A percentile compares a stretch with the other conserved stretches of the same genome.
Evolutionary conservation across 2,113 vertebrate species (phyloP).

Genomic region (Syngnathus typhle): DNA sequence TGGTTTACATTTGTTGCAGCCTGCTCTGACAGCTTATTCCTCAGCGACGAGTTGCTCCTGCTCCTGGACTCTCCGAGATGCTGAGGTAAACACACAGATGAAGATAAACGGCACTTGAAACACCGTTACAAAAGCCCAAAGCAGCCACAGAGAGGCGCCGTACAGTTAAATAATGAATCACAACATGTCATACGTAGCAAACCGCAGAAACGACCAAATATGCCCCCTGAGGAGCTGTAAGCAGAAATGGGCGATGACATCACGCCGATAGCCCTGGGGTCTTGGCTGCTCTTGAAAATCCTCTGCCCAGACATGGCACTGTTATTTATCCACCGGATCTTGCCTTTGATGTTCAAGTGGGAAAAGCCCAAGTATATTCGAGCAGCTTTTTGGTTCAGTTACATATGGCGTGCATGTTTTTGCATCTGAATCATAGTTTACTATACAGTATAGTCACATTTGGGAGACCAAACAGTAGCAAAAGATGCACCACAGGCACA

Average conservation of each 20-base stretch:
- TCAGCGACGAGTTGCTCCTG: constrained; percentile 27
- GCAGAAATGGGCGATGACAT: neutral
- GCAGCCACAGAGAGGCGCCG: neutral
- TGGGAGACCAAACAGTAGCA: too few species aligned
- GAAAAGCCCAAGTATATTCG: neutral
- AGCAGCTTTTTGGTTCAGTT: too few species aligned
- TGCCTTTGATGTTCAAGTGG: neutral
- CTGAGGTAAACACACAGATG: constrained; percentile 36
- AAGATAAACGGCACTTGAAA: constrained; percentile 11
- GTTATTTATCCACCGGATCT: neutral
- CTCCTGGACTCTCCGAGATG: constrained; percentile 37
- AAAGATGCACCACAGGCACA: neutral
- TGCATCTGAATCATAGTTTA: neutral
- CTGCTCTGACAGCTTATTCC: constrained; percentile 46
- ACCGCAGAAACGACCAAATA: neutral
- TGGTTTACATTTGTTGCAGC: constrained; percentile 51
- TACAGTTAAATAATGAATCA: neutral
- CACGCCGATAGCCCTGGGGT: neutral
- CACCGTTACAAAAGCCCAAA: neutral
- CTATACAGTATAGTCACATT: neutral
- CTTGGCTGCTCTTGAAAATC: neutral
- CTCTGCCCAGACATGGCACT: neutral
- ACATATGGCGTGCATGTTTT: neutral
- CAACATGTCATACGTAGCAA: neutral
- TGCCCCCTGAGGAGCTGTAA: neutral